Evolutionary conservation across 2,888 invertebrate genomes (phyloP).

Genomic region (Ochropleura plecta): DNA sequence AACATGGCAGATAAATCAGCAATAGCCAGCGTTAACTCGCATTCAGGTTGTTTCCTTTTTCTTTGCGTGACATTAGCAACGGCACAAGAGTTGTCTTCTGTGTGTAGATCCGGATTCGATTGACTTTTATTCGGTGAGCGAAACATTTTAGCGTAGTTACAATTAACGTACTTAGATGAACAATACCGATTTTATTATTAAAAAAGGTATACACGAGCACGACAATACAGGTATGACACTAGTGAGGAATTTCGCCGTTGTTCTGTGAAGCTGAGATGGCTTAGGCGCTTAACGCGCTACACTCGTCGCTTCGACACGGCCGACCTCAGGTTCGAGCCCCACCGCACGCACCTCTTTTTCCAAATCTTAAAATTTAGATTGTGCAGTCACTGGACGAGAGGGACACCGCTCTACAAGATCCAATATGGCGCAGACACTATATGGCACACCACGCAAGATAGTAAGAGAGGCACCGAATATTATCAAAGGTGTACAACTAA

Average conservation of each 20-base stretch:
- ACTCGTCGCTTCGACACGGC: neutral
- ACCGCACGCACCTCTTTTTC: neutral
- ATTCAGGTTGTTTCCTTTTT: no score
- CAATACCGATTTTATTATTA: no score
- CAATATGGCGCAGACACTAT: neutral
- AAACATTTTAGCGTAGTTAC: no score
- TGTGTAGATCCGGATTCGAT: no score
- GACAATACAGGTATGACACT: no score
- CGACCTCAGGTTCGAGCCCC: neutral
- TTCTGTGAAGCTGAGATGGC: neutral
- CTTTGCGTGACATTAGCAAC: no score
- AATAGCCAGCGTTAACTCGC: no score
- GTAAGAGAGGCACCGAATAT: neutral
- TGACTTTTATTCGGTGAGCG: no score
- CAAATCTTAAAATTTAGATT: neutral
- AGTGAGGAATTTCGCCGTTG: neutral
- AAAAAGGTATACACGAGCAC: no score
- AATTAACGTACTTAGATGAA: no score
- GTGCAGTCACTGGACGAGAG: neutral
- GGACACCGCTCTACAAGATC: constrained; percentile 1
- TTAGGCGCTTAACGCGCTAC: neutral
- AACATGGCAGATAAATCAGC: no score
- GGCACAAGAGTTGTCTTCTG: no score
- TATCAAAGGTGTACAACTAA: neutral
- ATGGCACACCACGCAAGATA: constrained; percentile 1